Conservation (phyloP, 2,797 vertebrate species). For the Eulemur mongoz region DNA sequence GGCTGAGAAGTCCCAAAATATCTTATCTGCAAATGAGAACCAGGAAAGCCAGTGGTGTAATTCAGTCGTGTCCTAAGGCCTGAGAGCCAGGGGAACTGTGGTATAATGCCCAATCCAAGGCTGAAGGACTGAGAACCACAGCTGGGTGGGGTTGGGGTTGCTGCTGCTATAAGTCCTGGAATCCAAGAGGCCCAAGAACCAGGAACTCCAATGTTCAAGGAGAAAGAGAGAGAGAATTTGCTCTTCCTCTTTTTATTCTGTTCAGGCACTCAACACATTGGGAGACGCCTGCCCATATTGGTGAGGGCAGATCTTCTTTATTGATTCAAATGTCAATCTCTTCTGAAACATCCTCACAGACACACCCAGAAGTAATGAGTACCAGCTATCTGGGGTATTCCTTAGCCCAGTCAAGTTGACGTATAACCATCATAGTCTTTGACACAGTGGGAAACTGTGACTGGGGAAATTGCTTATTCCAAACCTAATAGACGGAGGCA, state of each 20-base stretch:
- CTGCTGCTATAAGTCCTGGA: not conserved
- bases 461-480: constrained; percentile 41
- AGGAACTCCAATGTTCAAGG: not conserved
- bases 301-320: not conserved
- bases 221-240: not conserved
- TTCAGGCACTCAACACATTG: not conserved
- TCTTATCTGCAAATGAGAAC: not conserved
- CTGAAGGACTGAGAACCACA: not conserved
- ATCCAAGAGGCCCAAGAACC: not conserved
- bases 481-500: not conserved
- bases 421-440: not conserved
- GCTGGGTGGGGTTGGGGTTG: not conserved
- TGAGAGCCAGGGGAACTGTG: not conserved
- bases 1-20: not conserved
- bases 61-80: not conserved
- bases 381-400: not conserved
- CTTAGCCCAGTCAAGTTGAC: not conserved
- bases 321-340: not conserved
- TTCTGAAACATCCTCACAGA: not conserved
- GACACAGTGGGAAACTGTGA: constrained; percentile 56
- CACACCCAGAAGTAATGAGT: not conserved
- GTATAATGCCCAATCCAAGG: not conserved
- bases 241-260: not conserved
- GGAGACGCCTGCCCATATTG: not conserved
- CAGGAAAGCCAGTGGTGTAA: not conserved